A percentile compares a stretch with the other conserved stretches of the same genome.
phyloP scores from a whole-genome alignment of 2,113 vertebrate species.

The Equus przewalskii region DNA sequence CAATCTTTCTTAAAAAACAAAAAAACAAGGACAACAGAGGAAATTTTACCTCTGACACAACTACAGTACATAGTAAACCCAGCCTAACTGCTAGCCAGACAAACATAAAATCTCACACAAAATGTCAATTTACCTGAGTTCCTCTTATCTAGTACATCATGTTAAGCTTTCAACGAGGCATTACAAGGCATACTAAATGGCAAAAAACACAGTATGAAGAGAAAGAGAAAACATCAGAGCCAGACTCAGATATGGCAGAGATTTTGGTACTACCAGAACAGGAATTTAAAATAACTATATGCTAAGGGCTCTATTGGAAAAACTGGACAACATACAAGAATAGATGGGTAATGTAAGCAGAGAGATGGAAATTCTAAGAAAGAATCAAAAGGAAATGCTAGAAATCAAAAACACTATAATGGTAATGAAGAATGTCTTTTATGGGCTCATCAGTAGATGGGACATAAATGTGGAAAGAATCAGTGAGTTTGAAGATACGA shows the following conservation, averaged over 20 bases:
- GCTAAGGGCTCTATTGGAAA: neutral
- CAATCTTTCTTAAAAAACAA: too few species aligned
- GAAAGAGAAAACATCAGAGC: neutral
- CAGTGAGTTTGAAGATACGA: neutral
- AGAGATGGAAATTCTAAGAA: neutral
- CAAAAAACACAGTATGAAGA: neutral
- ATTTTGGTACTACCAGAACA: neutral
- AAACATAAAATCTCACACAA: neutral
- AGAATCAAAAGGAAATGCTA: neutral
- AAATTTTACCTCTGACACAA: neutral
- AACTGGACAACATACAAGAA: neutral
- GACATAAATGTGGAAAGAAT: neutral
- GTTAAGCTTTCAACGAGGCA: neutral
- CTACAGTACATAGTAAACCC: neutral
- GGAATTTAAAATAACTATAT: conserved; percentile 24
- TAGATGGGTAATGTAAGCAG: neutral
- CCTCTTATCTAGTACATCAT: neutral
- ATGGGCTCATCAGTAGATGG: neutral
- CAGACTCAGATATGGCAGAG: neutral
- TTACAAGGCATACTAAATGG: neutral
- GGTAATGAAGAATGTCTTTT: neutral
- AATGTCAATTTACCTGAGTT: neutral
- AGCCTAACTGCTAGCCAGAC: neutral
- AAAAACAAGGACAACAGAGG: neutral
- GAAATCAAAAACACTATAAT: neutral